Conservation (phyloP, 2,113 vertebrate species). For the Phalacrocorax carbo region DNA sequence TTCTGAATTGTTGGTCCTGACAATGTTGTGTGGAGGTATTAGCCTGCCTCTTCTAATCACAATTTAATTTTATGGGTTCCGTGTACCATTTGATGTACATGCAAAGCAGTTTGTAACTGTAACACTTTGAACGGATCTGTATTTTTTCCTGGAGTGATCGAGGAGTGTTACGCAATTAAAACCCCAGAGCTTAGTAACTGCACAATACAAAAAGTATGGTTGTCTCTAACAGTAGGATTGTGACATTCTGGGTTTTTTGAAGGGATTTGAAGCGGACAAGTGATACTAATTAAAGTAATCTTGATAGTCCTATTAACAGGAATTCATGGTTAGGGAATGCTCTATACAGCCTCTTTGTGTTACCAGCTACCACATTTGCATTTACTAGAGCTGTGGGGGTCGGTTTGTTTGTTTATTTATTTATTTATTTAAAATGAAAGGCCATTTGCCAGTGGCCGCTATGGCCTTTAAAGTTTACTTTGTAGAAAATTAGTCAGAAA, state of each 20-base stretch:
- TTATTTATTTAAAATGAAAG: neutral
- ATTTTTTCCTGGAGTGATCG: neutral
- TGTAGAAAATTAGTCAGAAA: conserved; percentile 45
- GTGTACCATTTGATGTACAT: neutral
- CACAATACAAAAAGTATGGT: neutral
- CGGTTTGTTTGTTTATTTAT: neutral
- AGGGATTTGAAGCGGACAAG: neutral
- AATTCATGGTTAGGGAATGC: neutral
- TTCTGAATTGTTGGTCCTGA: conserved; percentile 7
- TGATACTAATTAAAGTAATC: conserved; percentile 6
- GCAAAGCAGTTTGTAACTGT: neutral
- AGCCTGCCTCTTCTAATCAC: conserved; percentile 3
- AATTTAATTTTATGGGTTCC: conserved; percentile 17
- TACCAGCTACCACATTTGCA: neutral
- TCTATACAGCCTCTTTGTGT: neutral
- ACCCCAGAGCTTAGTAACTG: neutral
- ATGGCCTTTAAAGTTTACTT: conserved; percentile 11
- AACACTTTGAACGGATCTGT: neutral
- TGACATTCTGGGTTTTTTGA: neutral
- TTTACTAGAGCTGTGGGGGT: neutral
- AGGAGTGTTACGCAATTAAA: neutral
- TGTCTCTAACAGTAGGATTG: neutral
- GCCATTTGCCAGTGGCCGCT: neutral
- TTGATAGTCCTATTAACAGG: neutral
- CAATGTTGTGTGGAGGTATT: neutral